phyloP scores from a whole-genome alignment of 2,797 vertebrate species.

The Miichthys miiuy region DNA sequence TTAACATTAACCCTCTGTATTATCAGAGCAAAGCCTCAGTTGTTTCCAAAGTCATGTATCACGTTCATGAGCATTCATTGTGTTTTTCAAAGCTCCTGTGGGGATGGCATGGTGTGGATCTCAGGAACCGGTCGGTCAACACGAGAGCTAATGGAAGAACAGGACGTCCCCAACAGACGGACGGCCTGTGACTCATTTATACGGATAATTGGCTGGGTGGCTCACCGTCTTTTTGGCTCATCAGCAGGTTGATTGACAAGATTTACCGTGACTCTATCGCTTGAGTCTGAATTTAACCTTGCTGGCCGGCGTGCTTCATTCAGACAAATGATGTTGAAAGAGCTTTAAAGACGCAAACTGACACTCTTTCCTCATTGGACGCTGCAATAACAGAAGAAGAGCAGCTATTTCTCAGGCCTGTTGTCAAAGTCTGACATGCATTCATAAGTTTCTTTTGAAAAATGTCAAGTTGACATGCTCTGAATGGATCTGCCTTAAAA shows the following conservation, averaged over 20 bases:
- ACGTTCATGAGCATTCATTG: background rate
- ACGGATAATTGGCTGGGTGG: background rate
- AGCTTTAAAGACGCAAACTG: background rate
- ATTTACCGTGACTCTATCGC: background rate
- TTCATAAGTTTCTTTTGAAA: background rate
- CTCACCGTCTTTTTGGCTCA: background rate
- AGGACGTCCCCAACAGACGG: constrained; percentile 1
- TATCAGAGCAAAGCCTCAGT: background rate
- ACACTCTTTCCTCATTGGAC: background rate
- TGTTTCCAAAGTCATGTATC: too few relatives aligned
- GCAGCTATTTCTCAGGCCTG: background rate
- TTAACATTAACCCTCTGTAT: background rate
- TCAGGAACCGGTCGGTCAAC: background rate
- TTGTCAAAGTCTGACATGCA: background rate
- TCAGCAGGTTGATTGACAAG: background rate
- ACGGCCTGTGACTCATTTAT: background rate
- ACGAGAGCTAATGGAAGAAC: constrained; percentile 22
- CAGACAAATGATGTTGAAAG: background rate
- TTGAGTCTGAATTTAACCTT: background rate
- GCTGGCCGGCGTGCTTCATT: background rate
- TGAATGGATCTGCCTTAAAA: background rate
- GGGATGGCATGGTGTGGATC: background rate
- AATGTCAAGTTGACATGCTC: too few relatives aligned
- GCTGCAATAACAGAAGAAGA: background rate
- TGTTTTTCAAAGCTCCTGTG: background rate